Conservation (phyloP, 2,113 vertebrate species). For the Lipotes vexillifer region DNA sequence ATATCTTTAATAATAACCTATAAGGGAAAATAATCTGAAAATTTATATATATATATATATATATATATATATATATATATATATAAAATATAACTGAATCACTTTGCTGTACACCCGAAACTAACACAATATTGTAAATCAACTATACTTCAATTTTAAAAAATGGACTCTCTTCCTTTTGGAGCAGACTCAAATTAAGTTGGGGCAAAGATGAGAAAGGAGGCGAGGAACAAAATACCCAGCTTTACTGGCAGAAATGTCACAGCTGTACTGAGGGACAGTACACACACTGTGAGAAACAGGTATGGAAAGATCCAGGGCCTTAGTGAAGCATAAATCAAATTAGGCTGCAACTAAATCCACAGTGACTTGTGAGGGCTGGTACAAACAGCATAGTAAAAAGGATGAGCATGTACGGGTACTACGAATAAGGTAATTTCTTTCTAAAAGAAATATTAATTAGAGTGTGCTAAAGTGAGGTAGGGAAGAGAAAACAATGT, state of each 20-base stretch:
- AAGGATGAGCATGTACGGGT: neutral
- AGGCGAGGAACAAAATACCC: neutral
- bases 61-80: no score
- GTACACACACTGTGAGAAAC: neutral
- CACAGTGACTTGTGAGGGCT: neutral
- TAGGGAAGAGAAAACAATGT: neutral
- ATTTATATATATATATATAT: no score
- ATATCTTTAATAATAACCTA: neutral
- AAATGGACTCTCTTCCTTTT: neutral
- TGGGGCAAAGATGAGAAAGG: neutral
- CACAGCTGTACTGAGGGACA: neutral
- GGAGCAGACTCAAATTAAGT: neutral
- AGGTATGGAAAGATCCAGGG: neutral
- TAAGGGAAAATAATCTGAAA: neutral
- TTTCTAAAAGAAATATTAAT: neutral
- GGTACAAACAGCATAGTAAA: neutral
- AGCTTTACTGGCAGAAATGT: neutral
- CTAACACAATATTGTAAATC: neutral
- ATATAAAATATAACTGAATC: no score
- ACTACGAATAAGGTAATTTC: neutral
- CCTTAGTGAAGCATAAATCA: constrained; percentile 1
- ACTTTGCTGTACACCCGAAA: neutral
- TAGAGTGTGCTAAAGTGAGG: neutral
- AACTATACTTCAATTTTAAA: neutral
- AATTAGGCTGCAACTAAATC: neutral